These are phyloP conservation scores for Neotoma lepida DNA, from an alignment of 2,113 vertebrate species.

Conservation along the genomic window DNA sequence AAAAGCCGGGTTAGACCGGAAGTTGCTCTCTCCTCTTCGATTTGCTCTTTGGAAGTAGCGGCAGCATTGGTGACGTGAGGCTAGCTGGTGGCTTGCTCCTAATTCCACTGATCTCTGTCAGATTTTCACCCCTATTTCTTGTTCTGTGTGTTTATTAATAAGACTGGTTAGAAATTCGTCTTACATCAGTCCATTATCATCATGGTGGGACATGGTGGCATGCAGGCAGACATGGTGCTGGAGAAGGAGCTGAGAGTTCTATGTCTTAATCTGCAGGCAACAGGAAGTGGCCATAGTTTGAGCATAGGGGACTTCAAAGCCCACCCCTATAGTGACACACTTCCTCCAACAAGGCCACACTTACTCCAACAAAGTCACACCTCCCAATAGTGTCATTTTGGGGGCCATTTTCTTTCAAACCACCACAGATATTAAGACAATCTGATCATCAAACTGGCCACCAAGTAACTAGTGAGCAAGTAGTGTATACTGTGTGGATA, in stretches of 20 bases:
- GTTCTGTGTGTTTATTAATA: too few relatives aligned
- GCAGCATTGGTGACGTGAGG: too few relatives aligned
- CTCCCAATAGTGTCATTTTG: background rate
- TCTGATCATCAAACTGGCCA: background rate
- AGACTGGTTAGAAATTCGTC: too few relatives aligned
- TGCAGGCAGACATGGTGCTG: background rate
- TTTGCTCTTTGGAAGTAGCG: too few relatives aligned
- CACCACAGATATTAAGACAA: background rate
- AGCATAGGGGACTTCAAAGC: background rate
- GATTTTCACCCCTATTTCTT: too few relatives aligned
- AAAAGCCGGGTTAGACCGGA: too few relatives aligned
- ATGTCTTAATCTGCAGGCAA: background rate
- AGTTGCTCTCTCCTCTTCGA: too few relatives aligned
- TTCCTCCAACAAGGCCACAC: background rate
- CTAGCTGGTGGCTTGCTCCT: too few relatives aligned
- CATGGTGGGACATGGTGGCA: background rate
- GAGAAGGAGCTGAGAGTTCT: background rate
- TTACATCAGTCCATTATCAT: background rate
- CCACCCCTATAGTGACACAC: background rate
- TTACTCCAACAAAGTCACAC: background rate
- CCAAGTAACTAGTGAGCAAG: background rate
- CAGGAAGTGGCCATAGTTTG: background rate
- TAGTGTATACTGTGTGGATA: background rate
- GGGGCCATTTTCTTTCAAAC: background rate
- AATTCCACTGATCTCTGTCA: too few relatives aligned